Base-by-base conservation (phyloP, 2,888 invertebrate genomes). In the Prosopocoilus inquinatus region DNA sequence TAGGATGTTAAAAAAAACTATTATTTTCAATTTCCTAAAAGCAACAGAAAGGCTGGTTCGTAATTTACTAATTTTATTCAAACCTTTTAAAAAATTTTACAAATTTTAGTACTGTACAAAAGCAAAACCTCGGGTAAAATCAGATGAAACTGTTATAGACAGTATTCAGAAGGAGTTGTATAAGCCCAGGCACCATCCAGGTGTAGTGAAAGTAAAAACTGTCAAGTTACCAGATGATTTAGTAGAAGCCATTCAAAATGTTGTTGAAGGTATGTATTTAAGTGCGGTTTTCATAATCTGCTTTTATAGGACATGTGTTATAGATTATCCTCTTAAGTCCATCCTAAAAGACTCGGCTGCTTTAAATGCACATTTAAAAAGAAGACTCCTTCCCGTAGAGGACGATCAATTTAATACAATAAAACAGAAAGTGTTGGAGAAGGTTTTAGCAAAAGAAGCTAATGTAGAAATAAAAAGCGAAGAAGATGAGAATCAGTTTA, bases 131-230 rank as follows among this genome's bases (percentile, higher is more conserved):
- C 63, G 63, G 70, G 78, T 83, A 1, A 77, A 80, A 62, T 75
- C 85, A n/a, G 81, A 83, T 63, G 74, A 80, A 20, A 73, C 66
- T 45, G 68, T 85, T 2, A 73, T 78, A 50, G 77, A 80, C 32
- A 75, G 75, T 62, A 78, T 87, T 43, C 78, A 81, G 45, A 80
- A 81, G 34, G 74, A 81, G 54, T 77, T 75, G 57, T 67, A 80
- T 12, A 89, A 89, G 72, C 86, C 88, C 0, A 81, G 84, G 49
- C 81, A 84, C 55, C 92, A 93, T 77, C 89, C 90, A 1, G 93
- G 93, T 20, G 80, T 84, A 45, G 75, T 83, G 1, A 80, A 80
- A 60, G 74, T 80, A 1, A 82, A 78, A 64, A 69, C 79, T 1
- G 78, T 84, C 0, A 59, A 73, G 2, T 68, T 91, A 9, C 91